Conservation (phyloP, 2,888 invertebrate genomes). For the Ceraclea dissimilis region DNA sequence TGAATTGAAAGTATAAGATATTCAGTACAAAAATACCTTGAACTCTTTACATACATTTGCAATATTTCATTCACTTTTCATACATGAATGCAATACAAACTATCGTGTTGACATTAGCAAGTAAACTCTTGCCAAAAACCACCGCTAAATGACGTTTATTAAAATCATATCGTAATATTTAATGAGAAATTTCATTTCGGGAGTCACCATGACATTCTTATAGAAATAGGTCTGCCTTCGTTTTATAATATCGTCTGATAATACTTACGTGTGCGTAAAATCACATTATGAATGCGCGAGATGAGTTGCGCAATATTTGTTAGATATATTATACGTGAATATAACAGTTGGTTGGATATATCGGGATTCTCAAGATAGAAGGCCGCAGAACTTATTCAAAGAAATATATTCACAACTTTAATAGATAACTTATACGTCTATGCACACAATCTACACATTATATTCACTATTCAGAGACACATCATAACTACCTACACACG, state of each 20-base stretch:
- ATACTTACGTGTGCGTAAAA: neutral
- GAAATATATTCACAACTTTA: no score
- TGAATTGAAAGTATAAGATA: no score
- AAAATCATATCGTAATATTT: neutral
- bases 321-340: conserved; percentile 3
- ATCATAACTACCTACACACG: no score
- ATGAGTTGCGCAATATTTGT: neutral
- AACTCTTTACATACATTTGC: no score
- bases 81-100: no score
- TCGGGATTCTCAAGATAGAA: conserved; percentile 6
- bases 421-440: no score
- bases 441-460: no score
- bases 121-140: no score
- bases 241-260: neutral
- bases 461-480: no score
- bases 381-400: neutral
- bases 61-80: neutral
- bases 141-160: no score
- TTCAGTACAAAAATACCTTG: no score
- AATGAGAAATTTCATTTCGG: neutral
- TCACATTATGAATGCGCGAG: neutral
- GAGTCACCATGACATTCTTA: conserved; percentile 1
- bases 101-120: no score
- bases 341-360: conserved; percentile 8
- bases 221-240: neutral